Conservation (phyloP, 1,140 invertebrate genomes). For the Diachasmimorpha longicaudata region DNA sequence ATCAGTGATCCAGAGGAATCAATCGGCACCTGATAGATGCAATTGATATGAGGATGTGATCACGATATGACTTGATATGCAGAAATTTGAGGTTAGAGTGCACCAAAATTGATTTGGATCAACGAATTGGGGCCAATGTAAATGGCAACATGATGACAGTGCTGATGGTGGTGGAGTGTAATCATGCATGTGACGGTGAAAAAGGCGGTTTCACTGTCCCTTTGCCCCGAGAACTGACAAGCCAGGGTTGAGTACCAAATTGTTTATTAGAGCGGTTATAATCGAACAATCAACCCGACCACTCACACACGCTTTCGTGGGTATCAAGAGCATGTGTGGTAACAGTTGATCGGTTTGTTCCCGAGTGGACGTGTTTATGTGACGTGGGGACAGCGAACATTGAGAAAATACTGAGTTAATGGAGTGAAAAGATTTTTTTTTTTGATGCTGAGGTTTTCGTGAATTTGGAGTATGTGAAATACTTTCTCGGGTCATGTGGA, state of each 20-base stretch:
- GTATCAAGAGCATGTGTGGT: not conserved
- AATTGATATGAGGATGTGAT: too few species aligned
- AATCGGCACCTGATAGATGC: too few species aligned
- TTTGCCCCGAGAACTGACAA: not conserved
- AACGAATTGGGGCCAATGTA: not conserved
- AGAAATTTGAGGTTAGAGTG: not conserved
- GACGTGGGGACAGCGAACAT: not conserved
- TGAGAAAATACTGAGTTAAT: too few species aligned
- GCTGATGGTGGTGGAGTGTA: not conserved
- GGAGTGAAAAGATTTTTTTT: too few species aligned
- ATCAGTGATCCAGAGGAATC: too few species aligned
- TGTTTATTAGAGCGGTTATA: constrained; percentile 25
- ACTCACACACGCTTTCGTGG: not conserved
- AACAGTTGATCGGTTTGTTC: not conserved
- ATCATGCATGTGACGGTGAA: not conserved
- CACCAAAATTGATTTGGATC: not conserved
- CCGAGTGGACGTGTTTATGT: not conserved
- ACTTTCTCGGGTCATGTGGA: too few species aligned
- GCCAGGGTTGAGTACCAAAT: constrained; percentile 5
- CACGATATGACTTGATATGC: too few species aligned
- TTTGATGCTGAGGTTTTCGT: too few species aligned
- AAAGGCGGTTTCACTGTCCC: not conserved
- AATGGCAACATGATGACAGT: not conserved
- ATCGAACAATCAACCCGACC: constrained; percentile 19
- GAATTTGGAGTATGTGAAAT: too few species aligned